Evolutionary conservation across 1,140 invertebrate genomes (phyloP), one percentile per base, ranked within the genome.

Genomic region (Campoletis sonorensis): DNA sequence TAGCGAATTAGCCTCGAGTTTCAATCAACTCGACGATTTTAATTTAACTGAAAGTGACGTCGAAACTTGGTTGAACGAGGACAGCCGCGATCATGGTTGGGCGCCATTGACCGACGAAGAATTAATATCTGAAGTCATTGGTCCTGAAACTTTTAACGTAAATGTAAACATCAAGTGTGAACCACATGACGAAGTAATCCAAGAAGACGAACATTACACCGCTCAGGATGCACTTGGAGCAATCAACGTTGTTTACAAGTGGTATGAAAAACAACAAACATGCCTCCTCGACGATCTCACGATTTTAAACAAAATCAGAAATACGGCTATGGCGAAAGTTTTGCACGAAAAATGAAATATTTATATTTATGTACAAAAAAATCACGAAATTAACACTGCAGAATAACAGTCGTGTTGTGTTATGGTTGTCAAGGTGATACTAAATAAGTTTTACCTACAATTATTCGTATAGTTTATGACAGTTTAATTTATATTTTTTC

Each of bases 231-330:
- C 51, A n/a, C 51, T 54, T 18, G 18, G 51, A 4, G 51, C 51
- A 1, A 54, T 54, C 1, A 54, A 54, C n/a, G 11, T 54, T 4
- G 51, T 54, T 54, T 54, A 54, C 11, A 54, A 54, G 51, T 54
- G 51, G 51, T 54, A 54, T 18, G 51, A 54, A 21, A 54, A 54
- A 54, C 51, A 54, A 54, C 18, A 18, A 8, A 21, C 4, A 21
- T 54, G 51, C 51, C n/a, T 54, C 3, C 51, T 54, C 51, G 51
- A 54, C 11, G 51, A 54, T 54, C 51, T 54, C 51, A 54, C n/a
- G 51, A 54, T 54, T 54, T 54, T 54, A n/a, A 54, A 54, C 51
- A 54, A 54, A 54, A 54, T 54, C n/a, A 54, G 51, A 54, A 54
- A 54, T 54, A 54, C 51, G 0, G 51, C 51, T n/a, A 54, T 54